Evolutionary conservation across 2,113 vertebrate genomes (phyloP).

Genomic region (Corydoras maculifer): DNA sequence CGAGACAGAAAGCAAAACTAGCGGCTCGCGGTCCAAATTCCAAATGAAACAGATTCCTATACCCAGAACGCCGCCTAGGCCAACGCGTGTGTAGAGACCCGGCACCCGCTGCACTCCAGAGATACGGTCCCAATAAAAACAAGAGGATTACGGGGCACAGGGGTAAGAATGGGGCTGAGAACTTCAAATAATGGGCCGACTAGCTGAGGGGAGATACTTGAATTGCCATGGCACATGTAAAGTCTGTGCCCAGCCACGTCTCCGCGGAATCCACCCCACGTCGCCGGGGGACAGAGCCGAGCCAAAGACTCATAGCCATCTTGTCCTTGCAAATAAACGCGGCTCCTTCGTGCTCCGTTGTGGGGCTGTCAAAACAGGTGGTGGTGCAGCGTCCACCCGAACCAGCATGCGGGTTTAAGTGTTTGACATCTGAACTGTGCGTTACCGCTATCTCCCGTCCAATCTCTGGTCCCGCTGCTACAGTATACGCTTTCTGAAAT

Average conservation of each 20-base stretch:
- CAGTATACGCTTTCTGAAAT: conserved; percentile 49
- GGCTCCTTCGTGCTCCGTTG: too few relatives aligned
- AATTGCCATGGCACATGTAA: not conserved
- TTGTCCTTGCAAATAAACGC: not conserved
- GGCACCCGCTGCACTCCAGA: conserved; percentile 18
- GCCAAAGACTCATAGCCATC: too few relatives aligned
- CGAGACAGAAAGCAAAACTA: conserved; percentile 56
- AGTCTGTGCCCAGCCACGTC: not conserved
- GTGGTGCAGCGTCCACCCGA: not conserved
- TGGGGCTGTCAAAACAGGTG: too few relatives aligned
- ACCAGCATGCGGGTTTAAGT: conserved; percentile 5
- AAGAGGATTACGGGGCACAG: conserved; percentile 33
- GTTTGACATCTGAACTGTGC: conserved; percentile 45
- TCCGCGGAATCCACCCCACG: too few relatives aligned
- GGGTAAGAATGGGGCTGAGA: not conserved
- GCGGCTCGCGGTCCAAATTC: conserved; percentile 54
- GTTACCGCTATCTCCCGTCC: conserved; percentile 51
- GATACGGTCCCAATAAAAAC: conserved; percentile 29
- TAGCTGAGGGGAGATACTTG: not conserved
- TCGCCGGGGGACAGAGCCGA: not conserved
- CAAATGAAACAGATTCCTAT: conserved; percentile 12
- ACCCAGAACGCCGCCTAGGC: conserved; percentile 23
- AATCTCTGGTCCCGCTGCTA: conserved; percentile 50
- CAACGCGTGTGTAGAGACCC: conserved; percentile 4
- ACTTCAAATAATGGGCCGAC: conserved; percentile 12